Evolutionary conservation across 2,888 invertebrate species (phyloP).

Genomic region (Icerya purchasi): DNA sequence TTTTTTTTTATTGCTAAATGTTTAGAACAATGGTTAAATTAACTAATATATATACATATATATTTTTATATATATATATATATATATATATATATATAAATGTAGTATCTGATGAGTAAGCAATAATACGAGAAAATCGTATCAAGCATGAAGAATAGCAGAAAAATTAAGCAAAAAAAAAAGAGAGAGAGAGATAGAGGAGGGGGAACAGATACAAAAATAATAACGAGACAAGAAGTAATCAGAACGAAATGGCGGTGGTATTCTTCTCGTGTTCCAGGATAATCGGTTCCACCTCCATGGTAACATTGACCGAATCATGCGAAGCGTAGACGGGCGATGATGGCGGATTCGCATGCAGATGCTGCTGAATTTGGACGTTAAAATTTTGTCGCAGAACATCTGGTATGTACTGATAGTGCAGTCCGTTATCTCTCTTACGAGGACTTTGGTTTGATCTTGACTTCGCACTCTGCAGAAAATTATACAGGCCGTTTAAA

Average conservation of each 20-base stretch:
- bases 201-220: too few relatives aligned
- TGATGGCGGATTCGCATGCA: not conserved
- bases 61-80: not conserved
- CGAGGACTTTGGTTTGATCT: slow-evolving; percentile 11
- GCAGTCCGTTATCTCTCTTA: slow-evolving; percentile 6
- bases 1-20: too few relatives aligned
- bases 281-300: too few relatives aligned
- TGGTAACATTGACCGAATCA: not conserved
- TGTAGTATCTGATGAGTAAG: not conserved
- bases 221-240: too few relatives aligned
- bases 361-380: not conserved
- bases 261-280: not conserved
- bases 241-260: too few relatives aligned
- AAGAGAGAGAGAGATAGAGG: too few relatives aligned
- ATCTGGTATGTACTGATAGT: slow-evolving; percentile 10
- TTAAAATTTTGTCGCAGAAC: slow-evolving; percentile 5
- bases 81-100: not conserved
- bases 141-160: too few relatives aligned
- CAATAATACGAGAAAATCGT: not conserved
- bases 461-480: slow-evolving; percentile 10
- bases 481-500: too few relatives aligned
- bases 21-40: too few relatives aligned
- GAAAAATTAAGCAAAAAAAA: too few relatives aligned
- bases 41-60: not conserved
- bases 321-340: not conserved